These are phyloP conservation scores for Spinus pinus DNA, from an alignment of 2,797 vertebrate genomes.

Conservation along the genomic window DNA sequence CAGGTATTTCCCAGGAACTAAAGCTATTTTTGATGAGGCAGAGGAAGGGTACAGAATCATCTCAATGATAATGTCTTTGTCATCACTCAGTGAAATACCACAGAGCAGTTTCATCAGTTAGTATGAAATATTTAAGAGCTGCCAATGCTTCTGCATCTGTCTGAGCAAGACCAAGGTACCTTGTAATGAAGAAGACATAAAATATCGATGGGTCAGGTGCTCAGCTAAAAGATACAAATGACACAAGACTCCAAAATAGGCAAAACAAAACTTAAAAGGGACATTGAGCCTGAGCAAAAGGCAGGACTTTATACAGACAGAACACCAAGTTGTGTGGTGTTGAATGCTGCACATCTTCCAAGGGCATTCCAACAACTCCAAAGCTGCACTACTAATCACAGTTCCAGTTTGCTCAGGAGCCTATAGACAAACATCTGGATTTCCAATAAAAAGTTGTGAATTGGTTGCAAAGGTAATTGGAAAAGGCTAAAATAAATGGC, in stretches of 20 bases:
- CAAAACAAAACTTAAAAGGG: neutral
- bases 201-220: neutral
- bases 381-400: neutral
- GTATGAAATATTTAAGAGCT: neutral
- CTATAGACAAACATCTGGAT: neutral
- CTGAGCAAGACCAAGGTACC: neutral
- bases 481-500: neutral
- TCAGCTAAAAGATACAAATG: neutral
- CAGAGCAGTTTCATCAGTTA: neutral
- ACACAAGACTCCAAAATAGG: neutral
- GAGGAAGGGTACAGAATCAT: neutral
- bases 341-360: neutral
- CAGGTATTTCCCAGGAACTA: neutral
- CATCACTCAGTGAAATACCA: neutral
- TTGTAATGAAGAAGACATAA: neutral
- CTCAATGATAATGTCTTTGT: neutral
- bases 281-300: neutral
- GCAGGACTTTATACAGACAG: neutral
- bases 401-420: neutral
- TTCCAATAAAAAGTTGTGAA: neutral
- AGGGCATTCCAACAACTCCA: neutral
- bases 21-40: neutral
- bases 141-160: neutral
- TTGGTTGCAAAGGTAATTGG: neutral
- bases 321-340: neutral